phyloP scores from a whole-genome alignment of 2,113 vertebrate genomes.

The Buteo buteo region DNA sequence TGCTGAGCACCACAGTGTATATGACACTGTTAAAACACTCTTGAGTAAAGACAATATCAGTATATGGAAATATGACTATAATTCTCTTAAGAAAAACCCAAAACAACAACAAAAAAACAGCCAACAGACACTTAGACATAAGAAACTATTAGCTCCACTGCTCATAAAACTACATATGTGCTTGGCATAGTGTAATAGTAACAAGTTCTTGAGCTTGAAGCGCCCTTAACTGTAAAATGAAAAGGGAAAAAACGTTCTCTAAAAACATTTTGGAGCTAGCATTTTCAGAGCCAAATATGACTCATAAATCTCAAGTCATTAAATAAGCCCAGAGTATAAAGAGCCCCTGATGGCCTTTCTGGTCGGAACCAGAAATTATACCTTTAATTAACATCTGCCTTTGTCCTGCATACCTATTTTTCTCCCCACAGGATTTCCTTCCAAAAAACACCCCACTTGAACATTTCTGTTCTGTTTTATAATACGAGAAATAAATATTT shows the following conservation, averaged over 20 bases:
- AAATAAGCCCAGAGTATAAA: background rate
- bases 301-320: background rate
- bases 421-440: background rate
- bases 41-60: background rate
- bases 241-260: background rate
- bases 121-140: fast-evolving
- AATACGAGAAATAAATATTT: background rate
- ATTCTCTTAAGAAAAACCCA: background rate
- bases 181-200: background rate
- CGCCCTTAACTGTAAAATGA: background rate
- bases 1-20: background rate
- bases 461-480: background rate
- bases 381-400: background rate
- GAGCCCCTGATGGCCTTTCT: background rate
- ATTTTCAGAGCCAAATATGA: background rate
- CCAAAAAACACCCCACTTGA: background rate
- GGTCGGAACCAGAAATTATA: background rate
- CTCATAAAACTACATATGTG: background rate
- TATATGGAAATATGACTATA: background rate
- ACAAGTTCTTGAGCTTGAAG: background rate
- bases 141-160: background rate
- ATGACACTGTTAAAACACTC: background rate
- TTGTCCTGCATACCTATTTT: background rate
- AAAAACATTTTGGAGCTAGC: background rate
- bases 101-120: background rate